These are phyloP conservation scores for Brenthis hecate DNA, from an alignment of 2,888 invertebrate species.

Conservation along the genomic window DNA sequence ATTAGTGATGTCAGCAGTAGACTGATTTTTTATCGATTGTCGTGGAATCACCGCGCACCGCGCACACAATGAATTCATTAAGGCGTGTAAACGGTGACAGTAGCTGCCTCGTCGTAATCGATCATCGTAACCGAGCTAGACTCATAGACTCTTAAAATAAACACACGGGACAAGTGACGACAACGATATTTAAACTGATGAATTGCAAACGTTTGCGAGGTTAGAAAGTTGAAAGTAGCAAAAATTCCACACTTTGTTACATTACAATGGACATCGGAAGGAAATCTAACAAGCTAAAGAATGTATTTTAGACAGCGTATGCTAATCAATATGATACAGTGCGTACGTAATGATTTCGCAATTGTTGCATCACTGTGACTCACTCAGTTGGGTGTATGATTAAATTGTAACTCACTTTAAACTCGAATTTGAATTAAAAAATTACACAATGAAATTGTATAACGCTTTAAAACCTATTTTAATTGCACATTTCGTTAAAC, in stretches of 20 bases:
- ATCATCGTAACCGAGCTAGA: conserved; percentile 63
- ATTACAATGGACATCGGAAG: conserved; percentile 49
- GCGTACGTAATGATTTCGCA: conserved; percentile 58
- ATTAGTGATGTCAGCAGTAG: conserved; percentile 59
- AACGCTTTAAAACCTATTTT: background rate
- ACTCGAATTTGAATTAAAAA: background rate
- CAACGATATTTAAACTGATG: conserved; percentile 59
- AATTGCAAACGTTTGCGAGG: conserved; percentile 46
- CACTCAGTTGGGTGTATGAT: conserved; percentile 35
- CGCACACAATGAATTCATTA: conserved; percentile 57
- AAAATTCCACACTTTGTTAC: conserved; percentile 32
- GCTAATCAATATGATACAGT: conserved; percentile 67
- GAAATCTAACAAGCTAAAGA: conserved; percentile 47
- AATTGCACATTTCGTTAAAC: background rate
- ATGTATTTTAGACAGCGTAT: conserved; percentile 60
- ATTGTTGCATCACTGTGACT: conserved; percentile 60
- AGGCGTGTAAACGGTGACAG: conserved; percentile 57
- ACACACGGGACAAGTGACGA: conserved; percentile 65
- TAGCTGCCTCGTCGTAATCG: conserved; percentile 64
- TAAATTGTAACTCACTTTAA: background rate
- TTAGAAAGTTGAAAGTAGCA: conserved; percentile 33
- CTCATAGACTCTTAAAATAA: conserved; percentile 59
- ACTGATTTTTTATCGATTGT: conserved; percentile 61
- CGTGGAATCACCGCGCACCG: conserved; percentile 48
- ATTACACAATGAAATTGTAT: background rate